Evolutionary conservation across 2,888 invertebrate species (phyloP), one percentile per base, ranked within the genome.

Genomic region (Coleophora flavipennella): DNA sequence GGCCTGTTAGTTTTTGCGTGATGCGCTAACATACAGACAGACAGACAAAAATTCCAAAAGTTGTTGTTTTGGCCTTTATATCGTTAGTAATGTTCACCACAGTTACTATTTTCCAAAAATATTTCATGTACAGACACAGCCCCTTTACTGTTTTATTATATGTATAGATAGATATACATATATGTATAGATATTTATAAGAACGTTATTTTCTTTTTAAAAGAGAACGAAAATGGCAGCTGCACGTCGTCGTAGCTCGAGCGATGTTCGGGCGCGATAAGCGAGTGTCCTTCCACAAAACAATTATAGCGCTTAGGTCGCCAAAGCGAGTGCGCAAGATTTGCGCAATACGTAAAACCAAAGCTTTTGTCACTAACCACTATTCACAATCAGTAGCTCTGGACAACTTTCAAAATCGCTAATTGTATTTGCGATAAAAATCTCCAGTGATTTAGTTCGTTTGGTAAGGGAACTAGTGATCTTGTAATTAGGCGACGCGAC

Each of bases 281-380:
- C 59, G 50, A 51, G 56, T 71, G 79, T 80, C 79, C 77, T 79
- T 77, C 73, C 63, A 74, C 75, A 68, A 76, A 80, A 77, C 79
- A 80, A 81, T 81, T 76, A 78, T 68, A 62, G 62, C 62, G 64
- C 62, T 62, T 63, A 61, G 60, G 60, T 62, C 53, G 59, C 53
- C 51, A 42, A 50, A 54, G 28, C 26, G 38, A 28, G 33, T 33
- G 59, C 55, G 49, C 50, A 59, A 66, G 73, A 73, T 72, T 78
- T 75, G 67, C 62, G 67, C 67, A 77, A 74, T 63, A 47, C 53
- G 51, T 64, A 63, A 61, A 68, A 67, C 53, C 46, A 51, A 55
- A 53, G 58, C 60, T 65, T 65, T 71, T 69, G 69, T 71, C 60
- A 57, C 42, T 13, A 44, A 44, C 53, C n/a, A n/a, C n/a, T 44